Percentiles rank a stretch among this genome's conserved stretches.
Evolutionary conservation across 2,888 invertebrate genomes (phyloP).

Genomic region (Clostera curtula): DNA sequence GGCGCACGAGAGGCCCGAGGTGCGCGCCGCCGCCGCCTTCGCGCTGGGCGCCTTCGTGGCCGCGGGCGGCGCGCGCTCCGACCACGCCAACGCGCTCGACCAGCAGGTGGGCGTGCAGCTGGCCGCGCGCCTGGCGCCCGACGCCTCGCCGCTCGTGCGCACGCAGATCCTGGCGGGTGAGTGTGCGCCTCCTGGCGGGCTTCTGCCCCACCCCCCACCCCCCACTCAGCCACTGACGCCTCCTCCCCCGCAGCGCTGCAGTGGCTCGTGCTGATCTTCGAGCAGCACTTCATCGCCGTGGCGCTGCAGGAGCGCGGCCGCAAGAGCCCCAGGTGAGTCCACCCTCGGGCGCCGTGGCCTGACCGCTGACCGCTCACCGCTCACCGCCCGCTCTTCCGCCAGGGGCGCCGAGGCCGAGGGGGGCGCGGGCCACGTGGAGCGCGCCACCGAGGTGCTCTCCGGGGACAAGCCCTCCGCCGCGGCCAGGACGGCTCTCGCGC

Average conservation of each 20-base stretch:
- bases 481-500: constrained; percentile 25
- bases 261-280: constrained; percentile 88
- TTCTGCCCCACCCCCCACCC: no score
- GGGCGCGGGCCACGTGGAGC: constrained; percentile 21
- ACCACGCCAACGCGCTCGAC: constrained; percentile 95
- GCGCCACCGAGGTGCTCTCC: constrained; percentile 18
- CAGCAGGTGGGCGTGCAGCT: constrained; percentile 93
- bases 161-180: constrained; percentile 89
- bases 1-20: constrained; percentile 90
- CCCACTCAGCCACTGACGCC: not conserved
- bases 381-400: no score
- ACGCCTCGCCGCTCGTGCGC: constrained; percentile 93
- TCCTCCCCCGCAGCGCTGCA: constrained; percentile 78
- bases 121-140: constrained; percentile 82
- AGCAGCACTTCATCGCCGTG: constrained; percentile 89
- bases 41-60: constrained; percentile 96
- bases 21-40: constrained; percentile 74
- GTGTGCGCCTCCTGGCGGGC: no score
- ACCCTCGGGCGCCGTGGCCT: constrained; percentile 1
- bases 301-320: constrained; percentile 75
- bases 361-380: no score
- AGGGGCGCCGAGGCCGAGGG: no score
- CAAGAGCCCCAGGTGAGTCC: constrained; percentile 44
- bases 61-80: constrained; percentile 87
- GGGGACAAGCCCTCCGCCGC: constrained; percentile 18